A percentile compares a stretch with the other conserved stretches of the same genome.
Evolutionary conservation across 2,888 invertebrate genomes (phyloP).

Genomic region (Gastracanthus pulcherrimus): DNA sequence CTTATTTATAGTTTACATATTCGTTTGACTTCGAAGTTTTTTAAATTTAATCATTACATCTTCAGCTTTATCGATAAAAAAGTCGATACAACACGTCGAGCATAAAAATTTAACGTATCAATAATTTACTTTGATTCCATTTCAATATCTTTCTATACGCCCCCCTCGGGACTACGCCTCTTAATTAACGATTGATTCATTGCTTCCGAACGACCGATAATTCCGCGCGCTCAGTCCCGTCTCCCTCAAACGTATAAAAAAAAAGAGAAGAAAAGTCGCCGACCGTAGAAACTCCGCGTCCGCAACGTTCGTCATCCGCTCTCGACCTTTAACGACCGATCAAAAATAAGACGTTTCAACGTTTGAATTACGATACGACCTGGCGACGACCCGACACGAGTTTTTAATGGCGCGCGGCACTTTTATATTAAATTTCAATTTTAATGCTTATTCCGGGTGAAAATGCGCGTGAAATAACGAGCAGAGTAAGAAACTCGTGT

Average conservation of each 20-base stretch:
- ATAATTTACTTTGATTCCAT: not conserved
- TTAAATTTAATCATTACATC: too few relatives aligned
- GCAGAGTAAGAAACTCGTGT: conserved; percentile 3
- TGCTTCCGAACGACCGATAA: not conserved
- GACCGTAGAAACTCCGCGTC: too few relatives aligned
- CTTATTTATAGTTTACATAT: too few relatives aligned
- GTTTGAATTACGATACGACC: not conserved
- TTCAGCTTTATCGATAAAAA: too few relatives aligned
- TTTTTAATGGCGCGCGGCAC: not conserved
- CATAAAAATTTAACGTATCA: not conserved
- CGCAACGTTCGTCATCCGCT: too few relatives aligned
- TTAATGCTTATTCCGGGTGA: conserved; percentile 19
- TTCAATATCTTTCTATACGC: not conserved
- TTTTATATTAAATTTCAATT: conserved; percentile 31
- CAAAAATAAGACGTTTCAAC: conserved; percentile 13
- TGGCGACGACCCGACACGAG: too few relatives aligned
- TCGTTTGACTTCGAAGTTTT: too few relatives aligned
- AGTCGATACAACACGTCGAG: too few relatives aligned
- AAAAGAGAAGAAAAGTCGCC: too few relatives aligned
- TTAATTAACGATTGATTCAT: conserved; percentile 1
- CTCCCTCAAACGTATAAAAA: not conserved
- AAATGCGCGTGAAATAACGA: conserved; percentile 38
- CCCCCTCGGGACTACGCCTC: too few relatives aligned
- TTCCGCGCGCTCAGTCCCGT: too few relatives aligned
- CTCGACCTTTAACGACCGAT: conserved; percentile 1